Conservation (phyloP, 2,888 invertebrate species). For the Octonoba sinensis region DNA sequence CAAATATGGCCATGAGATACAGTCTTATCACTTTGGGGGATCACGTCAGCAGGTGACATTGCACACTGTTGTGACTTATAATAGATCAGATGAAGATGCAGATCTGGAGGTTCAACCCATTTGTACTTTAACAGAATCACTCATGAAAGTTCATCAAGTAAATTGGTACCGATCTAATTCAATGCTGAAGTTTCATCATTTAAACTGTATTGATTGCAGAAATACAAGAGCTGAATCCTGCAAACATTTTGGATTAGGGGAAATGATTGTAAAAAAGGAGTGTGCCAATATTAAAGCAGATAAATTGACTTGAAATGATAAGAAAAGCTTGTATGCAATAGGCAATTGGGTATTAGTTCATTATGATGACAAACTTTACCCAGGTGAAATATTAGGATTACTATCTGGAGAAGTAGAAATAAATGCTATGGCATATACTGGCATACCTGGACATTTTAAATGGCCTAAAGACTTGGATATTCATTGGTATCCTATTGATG, state of each 20-base stretch:
- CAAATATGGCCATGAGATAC: background rate
- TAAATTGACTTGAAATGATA: background rate
- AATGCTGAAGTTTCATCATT: background rate
- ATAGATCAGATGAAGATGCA: background rate
- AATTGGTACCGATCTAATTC: background rate
- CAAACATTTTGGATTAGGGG: background rate
- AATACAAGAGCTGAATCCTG: background rate
- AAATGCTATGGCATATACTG: background rate
- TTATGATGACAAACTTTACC: background rate
- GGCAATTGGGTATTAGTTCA: background rate
- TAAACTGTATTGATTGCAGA: conserved; percentile 1
- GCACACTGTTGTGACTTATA: background rate
- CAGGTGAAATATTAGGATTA: background rate
- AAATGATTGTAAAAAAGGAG: background rate
- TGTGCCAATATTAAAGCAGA: background rate
- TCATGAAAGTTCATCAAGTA: conserved; percentile 1
- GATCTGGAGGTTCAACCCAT: background rate
- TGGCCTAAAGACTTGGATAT: background rate
- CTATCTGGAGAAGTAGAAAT: too few relatives aligned
- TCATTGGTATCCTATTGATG: background rate
- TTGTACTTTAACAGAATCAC: background rate
- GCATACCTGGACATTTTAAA: background rate
- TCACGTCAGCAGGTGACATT: background rate
- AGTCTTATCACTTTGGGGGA: background rate
- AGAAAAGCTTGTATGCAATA: background rate